Evolutionary conservation across 2,113 vertebrate species (phyloP).

Genomic region (Plectropomus leopardus): DNA sequence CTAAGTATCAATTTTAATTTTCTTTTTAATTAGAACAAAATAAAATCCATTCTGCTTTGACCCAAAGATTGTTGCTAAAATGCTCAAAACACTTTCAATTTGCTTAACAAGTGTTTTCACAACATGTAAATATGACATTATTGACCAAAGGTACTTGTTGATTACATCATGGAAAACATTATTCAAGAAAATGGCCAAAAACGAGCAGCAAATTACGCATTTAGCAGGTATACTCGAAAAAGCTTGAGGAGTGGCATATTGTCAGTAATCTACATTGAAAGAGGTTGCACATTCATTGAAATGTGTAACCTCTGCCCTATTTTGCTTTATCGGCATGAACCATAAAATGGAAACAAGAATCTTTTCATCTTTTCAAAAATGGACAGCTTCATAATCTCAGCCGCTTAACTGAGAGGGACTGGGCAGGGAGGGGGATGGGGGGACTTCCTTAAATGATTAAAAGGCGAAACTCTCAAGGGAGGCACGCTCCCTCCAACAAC

Average conservation of each 20-base stretch:
- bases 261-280: slow-evolving; percentile 14
- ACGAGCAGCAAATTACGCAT: neutral
- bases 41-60: no score
- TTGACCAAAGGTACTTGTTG: neutral
- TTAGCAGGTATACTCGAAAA: neutral
- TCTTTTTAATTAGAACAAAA: neutral
- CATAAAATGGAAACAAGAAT: slow-evolving; percentile 37
- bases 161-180: neutral
- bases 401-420: neutral
- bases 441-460: slow-evolving; percentile 56
- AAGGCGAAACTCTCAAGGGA: slow-evolving; percentile 50
- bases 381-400: slow-evolving; percentile 34
- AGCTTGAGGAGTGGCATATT: neutral
- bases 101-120: neutral
- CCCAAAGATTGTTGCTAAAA: neutral
- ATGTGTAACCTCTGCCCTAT: slow-evolving; percentile 12
- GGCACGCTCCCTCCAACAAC: neutral
- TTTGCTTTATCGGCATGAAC: slow-evolving; percentile 25
- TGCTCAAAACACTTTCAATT: neutral
- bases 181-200: neutral
- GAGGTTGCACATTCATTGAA: no score
- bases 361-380: slow-evolving; percentile 12
- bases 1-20: neutral
- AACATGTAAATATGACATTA: neutral
- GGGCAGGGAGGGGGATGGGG: neutral